Conservation (phyloP, 64 coral and sea anemone genomes). For the Montipora efflorescens region DNA sequence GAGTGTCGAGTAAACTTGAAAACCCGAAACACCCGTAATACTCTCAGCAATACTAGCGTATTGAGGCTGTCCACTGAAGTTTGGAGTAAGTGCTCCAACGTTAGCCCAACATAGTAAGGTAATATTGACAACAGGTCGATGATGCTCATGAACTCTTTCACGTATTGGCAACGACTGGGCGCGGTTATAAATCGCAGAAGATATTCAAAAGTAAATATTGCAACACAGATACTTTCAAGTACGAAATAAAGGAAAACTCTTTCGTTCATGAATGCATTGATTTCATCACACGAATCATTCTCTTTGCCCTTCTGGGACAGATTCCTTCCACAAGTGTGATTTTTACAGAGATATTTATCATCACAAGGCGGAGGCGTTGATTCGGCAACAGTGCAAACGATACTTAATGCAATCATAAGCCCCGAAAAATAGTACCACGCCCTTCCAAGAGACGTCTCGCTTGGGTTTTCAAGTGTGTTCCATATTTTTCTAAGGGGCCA, state of each 20-base stretch:
- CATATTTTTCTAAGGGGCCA: constrained; percentile 66
- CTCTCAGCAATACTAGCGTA: constrained; percentile 80
- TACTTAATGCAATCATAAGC: constrained; percentile 84
- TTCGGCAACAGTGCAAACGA: constrained; percentile 89
- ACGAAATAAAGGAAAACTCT: constrained; percentile 66
- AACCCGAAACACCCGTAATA: constrained; percentile 88
- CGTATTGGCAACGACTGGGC: constrained; percentile 66
- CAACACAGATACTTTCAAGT: constrained; percentile 76
- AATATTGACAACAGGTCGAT: constrained; percentile 87
- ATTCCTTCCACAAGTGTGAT: constrained; percentile 67
- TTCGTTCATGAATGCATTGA: constrained; percentile 40
- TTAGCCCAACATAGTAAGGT: constrained; percentile 76
- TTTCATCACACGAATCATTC: constrained; percentile 39
- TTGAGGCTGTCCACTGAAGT: constrained; percentile 74
- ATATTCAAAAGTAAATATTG: constrained; percentile 85
- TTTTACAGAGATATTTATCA: constrained; percentile 61
- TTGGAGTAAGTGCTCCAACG: constrained; percentile 45
- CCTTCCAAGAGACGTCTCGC: constrained; percentile 40
- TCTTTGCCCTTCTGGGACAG: neutral
- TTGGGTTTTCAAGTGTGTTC: constrained; percentile 84
- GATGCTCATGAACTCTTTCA: constrained; percentile 83
- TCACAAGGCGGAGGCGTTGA: constrained; percentile 84
- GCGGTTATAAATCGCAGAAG: constrained; percentile 69
- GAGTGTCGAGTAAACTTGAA: constrained; percentile 93
- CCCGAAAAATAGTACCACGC: constrained; percentile 92